These are phyloP conservation scores for Drosophila paucipuncta DNA, from an alignment of 2,888 invertebrate genomes.

Conservation along the genomic window DNA sequence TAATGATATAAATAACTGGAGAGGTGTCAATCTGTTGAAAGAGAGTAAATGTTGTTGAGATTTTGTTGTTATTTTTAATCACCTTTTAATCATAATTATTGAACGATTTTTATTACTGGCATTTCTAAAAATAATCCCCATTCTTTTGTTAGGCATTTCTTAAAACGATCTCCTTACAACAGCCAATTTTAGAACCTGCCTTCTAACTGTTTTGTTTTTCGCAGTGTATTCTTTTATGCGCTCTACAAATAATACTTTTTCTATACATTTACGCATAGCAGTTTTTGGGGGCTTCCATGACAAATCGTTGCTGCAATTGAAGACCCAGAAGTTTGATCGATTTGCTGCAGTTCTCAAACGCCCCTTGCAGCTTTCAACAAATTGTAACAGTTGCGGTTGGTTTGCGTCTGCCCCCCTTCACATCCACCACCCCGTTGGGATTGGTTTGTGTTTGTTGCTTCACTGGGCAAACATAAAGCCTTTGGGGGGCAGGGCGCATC, in stretches of 20 bases:
- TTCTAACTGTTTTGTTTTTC: background rate
- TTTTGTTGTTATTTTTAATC: background rate
- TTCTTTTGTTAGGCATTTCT: background rate
- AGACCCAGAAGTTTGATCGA: conserved; percentile 70
- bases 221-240: background rate
- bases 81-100: background rate
- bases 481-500: conserved; percentile 49
- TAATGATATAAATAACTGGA: background rate
- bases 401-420: conserved; percentile 14
- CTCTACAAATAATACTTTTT: conserved; percentile 9
- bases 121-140: no score
- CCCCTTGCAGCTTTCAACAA: conserved; percentile 41
- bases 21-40: background rate
- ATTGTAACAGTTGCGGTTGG: conserved; percentile 73
- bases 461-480: conserved; percentile 62
- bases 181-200: background rate
- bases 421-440: background rate
- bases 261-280: conserved; percentile 17
- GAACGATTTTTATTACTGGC: background rate
- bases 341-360: conserved; percentile 47
- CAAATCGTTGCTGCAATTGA: conserved; percentile 56
- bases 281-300: conserved; percentile 24
- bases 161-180: background rate
- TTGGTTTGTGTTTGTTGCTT: conserved; percentile 30
- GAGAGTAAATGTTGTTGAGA: background rate